Base-by-base conservation (phyloP, 2,113 vertebrate species). In the Entomyzon cyanotis region DNA sequence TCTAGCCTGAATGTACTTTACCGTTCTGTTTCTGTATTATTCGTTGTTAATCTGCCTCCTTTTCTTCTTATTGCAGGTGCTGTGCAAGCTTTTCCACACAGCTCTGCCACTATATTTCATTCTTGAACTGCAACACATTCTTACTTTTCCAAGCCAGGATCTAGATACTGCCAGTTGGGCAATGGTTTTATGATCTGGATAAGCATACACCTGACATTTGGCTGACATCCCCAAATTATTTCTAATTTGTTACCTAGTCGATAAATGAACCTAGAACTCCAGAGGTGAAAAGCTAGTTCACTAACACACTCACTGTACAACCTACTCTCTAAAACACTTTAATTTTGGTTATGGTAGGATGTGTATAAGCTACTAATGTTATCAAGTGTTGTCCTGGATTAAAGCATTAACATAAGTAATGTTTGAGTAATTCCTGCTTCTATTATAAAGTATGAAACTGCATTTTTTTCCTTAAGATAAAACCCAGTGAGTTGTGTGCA, bases 61-160 rank as follows among this genome's bases (percentile, higher is more conserved):
- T 96, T 95, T 94, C 63, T 96, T 96, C 94, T 95, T 96, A 94
- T 92, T 95, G 92, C 93, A 97, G 94, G 83, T 90, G 69, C 82
- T 95, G 84, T 92, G 91, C 75, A 95, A 90, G 70, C 73, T 96
- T 97, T 95, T 95, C 92, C 76, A 92, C 92, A 90, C 95, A 96
- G 95, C 89, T 96, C 94, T 96, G 92, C 82, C 47, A 84, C 79
- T 94, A 37, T 90, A 93, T 94, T 94, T 95, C 77, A 89, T 92
- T 92, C 68, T 95, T 95, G 86, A 96, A 84, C 87, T 77, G 79
- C 89, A 91, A n/a, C 76, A 77, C 46, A 63, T 79, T 84, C 49
- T 94, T 89, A 55, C 55, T 89, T 97, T 89, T 89, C 88, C 86
- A 94, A 41, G 64, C 68, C 85, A 95, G 52, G 88, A 93, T 56